These are phyloP conservation scores for Conus canariensis DNA, from an alignment of 2,888 invertebrate genomes.

Conservation along the genomic window DNA sequence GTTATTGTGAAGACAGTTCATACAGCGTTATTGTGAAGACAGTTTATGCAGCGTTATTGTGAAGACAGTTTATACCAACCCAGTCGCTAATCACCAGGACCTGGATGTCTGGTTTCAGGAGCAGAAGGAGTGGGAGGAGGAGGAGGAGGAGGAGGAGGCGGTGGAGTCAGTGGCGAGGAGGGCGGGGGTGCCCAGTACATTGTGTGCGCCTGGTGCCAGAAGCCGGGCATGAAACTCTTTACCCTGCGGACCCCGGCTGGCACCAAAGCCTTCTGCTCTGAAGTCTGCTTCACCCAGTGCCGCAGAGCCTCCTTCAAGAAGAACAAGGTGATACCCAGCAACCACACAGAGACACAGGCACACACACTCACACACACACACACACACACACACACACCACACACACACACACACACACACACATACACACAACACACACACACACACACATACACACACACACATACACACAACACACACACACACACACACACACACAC, in stretches of 20 bases:
- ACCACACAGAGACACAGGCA: constrained; percentile 3
- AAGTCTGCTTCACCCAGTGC: constrained; percentile 93
- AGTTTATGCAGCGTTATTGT: no score
- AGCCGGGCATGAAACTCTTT: constrained; percentile 75
- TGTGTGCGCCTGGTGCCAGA: constrained; percentile 78
- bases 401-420: no score
- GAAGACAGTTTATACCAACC: no score
- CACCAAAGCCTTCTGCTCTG: constrained; percentile 86
- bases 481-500: no score
- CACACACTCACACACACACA: not conserved
- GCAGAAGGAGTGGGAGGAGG: not conserved
- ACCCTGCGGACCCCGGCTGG: constrained; percentile 74
- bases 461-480: no score
- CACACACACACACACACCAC: no score
- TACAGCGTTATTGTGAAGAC: no score
- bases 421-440: no score
- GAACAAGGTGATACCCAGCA: constrained; percentile 82
- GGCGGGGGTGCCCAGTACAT: constrained; percentile 58
- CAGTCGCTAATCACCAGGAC: no score
- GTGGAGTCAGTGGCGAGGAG: not conserved
- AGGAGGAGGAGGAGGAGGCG: not conserved
- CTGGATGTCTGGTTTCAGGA: not conserved
- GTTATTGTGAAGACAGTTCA: no score
- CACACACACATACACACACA: no score
- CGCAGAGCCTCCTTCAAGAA: constrained; percentile 93